Conservation (phyloP, 2,888 invertebrate species). For the Andrena haemorrhoa region DNA sequence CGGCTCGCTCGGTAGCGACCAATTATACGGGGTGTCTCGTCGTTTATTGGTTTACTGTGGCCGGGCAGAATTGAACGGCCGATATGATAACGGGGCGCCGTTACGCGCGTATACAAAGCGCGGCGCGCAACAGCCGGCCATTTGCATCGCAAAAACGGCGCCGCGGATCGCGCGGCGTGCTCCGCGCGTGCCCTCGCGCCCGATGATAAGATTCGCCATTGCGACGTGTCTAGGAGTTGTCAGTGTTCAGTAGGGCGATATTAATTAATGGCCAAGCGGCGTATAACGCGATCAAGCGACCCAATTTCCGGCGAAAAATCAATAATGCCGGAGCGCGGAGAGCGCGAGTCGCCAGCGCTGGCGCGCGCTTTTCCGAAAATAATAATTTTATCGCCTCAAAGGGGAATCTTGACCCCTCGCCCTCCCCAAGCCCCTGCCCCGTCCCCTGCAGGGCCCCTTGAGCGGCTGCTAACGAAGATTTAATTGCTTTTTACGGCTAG, state of each 20-base stretch:
- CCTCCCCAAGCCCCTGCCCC: neutral
- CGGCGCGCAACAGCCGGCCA: neutral
- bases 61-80: constrained; percentile 26
- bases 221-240: constrained; percentile 18
- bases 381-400: constrained; percentile 34
- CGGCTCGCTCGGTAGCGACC: constrained; percentile 10
- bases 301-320: constrained; percentile 47
- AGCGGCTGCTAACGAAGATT: constrained; percentile 52
- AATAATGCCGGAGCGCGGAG: constrained; percentile 31
- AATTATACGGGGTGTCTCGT: constrained; percentile 48
- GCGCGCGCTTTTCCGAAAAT: neutral
- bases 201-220: constrained; percentile 17
- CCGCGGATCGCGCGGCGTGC: neutral
- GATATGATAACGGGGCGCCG: constrained; percentile 13
- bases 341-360: neutral
- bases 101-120: neutral
- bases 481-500: constrained; percentile 43
- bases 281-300: constrained; percentile 23
- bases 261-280: constrained; percentile 39
- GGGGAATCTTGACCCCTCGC: constrained; percentile 19
- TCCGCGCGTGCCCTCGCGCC: neutral
- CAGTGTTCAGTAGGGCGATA: neutral
- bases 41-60: constrained; percentile 43
- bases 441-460: neutral
- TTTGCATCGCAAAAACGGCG: constrained; percentile 28